A percentile compares a stretch with the other conserved stretches of the same genome.
phyloP scores from a whole-genome alignment of 2,888 invertebrate species.

The Sceliomorpha sp. region DNA sequence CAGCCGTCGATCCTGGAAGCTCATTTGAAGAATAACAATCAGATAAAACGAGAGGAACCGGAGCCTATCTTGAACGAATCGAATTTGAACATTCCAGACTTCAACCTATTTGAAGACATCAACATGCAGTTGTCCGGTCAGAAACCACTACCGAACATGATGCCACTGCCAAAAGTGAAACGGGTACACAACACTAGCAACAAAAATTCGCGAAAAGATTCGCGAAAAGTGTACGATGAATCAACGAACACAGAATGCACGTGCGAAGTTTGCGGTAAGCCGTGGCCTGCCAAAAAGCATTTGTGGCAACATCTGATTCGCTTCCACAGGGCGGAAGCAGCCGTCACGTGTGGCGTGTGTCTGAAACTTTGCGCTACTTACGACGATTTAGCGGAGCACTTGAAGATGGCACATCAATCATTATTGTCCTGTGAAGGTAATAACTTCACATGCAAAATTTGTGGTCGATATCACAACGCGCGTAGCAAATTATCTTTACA shows the following conservation, averaged over 20 bases:
- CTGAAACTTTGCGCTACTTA: constrained; percentile 82
- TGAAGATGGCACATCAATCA: constrained; percentile 81
- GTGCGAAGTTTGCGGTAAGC: constrained; percentile 83
- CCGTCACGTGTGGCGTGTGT: constrained; percentile 84
- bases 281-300: constrained; percentile 84
- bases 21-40: constrained; percentile 74
- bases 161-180: constrained; percentile 70
- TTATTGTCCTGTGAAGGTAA: constrained; percentile 82
- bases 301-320: constrained; percentile 84
- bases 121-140: constrained; percentile 76
- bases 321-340: constrained; percentile 83
- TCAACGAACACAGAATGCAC: constrained; percentile 78
- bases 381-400: constrained; percentile 80
- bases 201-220: constrained; percentile 76
- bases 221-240: constrained; percentile 82
- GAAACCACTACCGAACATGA: constrained; percentile 74
- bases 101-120: constrained; percentile 78
- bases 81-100: constrained; percentile 77
- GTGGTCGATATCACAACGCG: constrained; percentile 83
- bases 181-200: constrained; percentile 57
- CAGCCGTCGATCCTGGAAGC: constrained; percentile 72
- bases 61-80: constrained; percentile 63
- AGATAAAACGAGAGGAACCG: constrained; percentile 67
- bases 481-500: constrained; percentile 82
- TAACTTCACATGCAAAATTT: constrained; percentile 83